Evolutionary conservation across 2,888 invertebrate species (phyloP).

Genomic region (Hyppa rectilinea): DNA sequence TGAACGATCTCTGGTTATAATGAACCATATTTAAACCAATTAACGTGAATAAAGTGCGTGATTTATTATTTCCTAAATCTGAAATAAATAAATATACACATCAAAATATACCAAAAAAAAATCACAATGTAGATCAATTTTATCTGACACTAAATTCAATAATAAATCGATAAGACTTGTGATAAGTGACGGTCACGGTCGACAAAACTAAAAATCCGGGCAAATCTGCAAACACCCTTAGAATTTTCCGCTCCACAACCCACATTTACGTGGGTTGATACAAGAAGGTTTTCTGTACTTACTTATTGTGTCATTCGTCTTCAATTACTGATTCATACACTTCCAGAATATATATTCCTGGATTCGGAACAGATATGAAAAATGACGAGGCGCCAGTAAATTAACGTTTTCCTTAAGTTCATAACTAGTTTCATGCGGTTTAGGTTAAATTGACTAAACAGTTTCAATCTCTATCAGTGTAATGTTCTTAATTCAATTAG

Average conservation of each 20-base stretch:
- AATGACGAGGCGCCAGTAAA: constrained; percentile 28
- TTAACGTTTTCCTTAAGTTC: constrained; percentile 5
- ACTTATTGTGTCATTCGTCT: constrained; percentile 6
- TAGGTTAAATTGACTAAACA: constrained; percentile 5
- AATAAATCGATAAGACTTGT: background rate
- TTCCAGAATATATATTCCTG: constrained; percentile 35
- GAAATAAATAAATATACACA: background rate
- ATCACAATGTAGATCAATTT: background rate
- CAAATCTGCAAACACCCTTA: background rate
- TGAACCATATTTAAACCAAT: background rate
- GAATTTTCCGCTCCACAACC: background rate
- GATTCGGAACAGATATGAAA: constrained; percentile 38
- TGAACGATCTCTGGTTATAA: background rate
- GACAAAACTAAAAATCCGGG: background rate
- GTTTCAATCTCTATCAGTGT: constrained; percentile 23
- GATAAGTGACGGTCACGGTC: background rate
- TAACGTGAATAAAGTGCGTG: background rate
- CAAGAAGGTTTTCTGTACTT: constrained; percentile 8
- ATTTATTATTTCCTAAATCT: background rate
- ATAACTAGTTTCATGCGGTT: constrained; percentile 30
- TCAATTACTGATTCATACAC: constrained; percentile 48
- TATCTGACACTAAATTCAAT: background rate
- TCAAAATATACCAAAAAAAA: no score
- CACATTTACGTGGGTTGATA: background rate
- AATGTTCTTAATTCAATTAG: constrained; percentile 1